Evolutionary conservation across 1,140 invertebrate species (phyloP), one percentile per base, ranked within the genome.

Genomic region (Cherax quadricarinatus): DNA sequence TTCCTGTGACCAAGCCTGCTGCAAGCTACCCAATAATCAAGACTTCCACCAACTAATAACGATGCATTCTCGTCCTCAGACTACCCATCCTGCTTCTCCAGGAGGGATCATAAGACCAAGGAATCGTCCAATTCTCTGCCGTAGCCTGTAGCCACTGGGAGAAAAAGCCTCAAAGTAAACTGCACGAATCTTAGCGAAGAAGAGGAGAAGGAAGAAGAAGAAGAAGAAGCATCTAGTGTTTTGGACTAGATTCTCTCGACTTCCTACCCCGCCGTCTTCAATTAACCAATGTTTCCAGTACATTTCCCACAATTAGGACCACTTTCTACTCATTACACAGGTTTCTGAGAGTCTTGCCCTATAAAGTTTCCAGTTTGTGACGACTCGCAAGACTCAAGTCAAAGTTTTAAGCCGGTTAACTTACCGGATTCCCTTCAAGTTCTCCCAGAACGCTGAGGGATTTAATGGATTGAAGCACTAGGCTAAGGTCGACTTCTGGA

Each of bases 381-480:
- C 70, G 70, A n/a, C 24, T 75, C 21, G 24, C 24, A 9, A 30
- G 70, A 75, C 70, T 75, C 6, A 30, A 24, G 30, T 75, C 70
- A 75, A 75, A 75, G 70, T 75, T 75, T 75, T 75, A 75, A 75
- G 70, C 70, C 70, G 70, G 70, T 75, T 75, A 75, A 75, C 70
- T 75, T 3, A 6, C 70, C 6, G 70, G 30, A 30, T 75, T 30
- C 70, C 70, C 24, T 18, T 5, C 70, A 24, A 24, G 21, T 75
- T 75, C 30, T 75, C 30, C 70, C 70, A 6, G 70, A 30, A 16
- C 9, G 70, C 70, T n/a, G 5, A 24, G 5, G 66, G 70, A 75
- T 75, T 75, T 75, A 9, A 16, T 30, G 80, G 53, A 82, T 82
- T 82, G 16, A 51, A 18, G 10, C 48, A 51, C 16, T 18, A 21